A percentile compares a stretch with the other conserved stretches of the same genome.
Evolutionary conservation across 2,888 invertebrate species (phyloP).

Genomic region (Chaetogeoica ovagalla): DNA sequence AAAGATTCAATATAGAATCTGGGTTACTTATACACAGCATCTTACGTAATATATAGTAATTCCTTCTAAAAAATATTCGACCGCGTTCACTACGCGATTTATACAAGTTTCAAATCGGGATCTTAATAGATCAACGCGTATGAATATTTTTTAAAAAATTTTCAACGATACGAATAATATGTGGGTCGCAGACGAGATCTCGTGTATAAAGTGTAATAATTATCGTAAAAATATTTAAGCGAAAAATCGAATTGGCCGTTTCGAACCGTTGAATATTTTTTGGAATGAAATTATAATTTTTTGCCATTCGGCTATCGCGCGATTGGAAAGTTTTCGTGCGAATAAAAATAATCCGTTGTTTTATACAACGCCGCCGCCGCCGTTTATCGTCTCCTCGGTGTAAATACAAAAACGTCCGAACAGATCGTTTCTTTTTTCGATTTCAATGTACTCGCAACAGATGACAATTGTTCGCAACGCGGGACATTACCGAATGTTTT

Average conservation of each 20-base stretch:
- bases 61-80: neutral
- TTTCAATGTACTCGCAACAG: neutral
- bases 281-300: no score
- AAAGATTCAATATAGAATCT: slow-evolving; percentile 2
- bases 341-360: neutral
- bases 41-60: slow-evolving; percentile 26
- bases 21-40: neutral
- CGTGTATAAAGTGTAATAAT: no score
- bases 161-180: no score
- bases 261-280: no score
- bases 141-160: no score
- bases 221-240: no score
- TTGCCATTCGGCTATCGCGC: neutral
- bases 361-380: neutral
- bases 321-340: neutral
- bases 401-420: neutral
- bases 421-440: neutral
- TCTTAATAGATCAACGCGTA: neutral
- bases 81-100: neutral
- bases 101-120: neutral
- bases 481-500: neutral
- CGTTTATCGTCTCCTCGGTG: neutral
- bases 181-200: no score
- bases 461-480: neutral
- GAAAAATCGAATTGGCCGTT: neutral